phyloP scores from a whole-genome alignment of 2,113 vertebrate species.

The Ellobius talpinus region DNA sequence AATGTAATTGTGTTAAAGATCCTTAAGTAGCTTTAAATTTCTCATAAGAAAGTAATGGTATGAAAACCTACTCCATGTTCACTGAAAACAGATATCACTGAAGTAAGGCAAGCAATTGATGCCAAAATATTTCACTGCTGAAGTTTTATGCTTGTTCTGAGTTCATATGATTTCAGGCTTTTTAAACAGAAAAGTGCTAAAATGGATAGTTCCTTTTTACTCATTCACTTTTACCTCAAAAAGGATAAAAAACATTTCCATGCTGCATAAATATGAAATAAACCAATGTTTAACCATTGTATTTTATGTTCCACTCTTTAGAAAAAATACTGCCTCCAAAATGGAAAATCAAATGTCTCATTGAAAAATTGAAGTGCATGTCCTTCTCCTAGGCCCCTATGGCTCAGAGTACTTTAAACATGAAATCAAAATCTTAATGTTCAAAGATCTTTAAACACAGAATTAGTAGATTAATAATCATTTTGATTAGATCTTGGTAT shows the following conservation, averaged over 20 bases:
- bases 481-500: conserved; percentile 1
- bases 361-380: not conserved
- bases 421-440: conserved; percentile 47
- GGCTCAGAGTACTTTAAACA: not conserved
- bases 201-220: not conserved
- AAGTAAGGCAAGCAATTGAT: not conserved
- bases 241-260: not conserved
- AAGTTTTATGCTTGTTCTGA: not conserved
- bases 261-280: not conserved
- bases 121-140: conserved; percentile 34
- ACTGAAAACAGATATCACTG: conserved; percentile 19
- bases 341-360: not conserved
- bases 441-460: conserved; percentile 26
- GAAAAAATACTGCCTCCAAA: not conserved
- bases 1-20: not conserved
- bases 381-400: not conserved
- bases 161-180: not conserved
- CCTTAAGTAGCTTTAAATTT: not conserved
- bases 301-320: not conserved
- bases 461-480: conserved; percentile 19
- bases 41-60: not conserved
- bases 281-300: not conserved
- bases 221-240: not conserved
- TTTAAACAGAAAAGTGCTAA: not conserved
- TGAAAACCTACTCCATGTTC: not conserved